Evolutionary conservation across 2,113 vertebrate species (phyloP).

Genomic region (Emydura subglobosa): DNA sequence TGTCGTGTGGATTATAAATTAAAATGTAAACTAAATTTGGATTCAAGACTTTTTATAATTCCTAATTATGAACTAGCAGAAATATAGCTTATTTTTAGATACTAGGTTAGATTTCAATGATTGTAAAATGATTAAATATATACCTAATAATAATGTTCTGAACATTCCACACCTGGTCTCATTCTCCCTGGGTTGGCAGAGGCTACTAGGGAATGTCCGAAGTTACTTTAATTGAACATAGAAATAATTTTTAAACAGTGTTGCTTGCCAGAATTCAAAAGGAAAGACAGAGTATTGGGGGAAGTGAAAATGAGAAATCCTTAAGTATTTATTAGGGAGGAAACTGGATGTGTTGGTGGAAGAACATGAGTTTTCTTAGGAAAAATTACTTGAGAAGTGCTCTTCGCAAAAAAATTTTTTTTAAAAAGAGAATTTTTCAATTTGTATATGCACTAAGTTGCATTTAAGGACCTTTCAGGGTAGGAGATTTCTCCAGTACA

Average conservation of each 20-base stretch:
- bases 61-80: background rate
- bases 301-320: background rate
- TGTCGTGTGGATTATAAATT: background rate
- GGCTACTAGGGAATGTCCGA: background rate
- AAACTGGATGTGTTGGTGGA: background rate
- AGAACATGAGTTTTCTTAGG: background rate
- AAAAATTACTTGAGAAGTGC: background rate
- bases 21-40: background rate
- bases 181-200: background rate
- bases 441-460: background rate
- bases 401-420: background rate
- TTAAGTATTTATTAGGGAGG: background rate
- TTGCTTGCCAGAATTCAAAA: background rate
- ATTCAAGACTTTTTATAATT: background rate
- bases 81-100: conserved; percentile 3
- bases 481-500: background rate
- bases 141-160: background rate
- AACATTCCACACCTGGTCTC: background rate
- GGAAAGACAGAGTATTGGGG: background rate
- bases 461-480: background rate
- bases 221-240: background rate
- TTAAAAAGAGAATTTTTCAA: background rate
- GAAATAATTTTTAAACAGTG: background rate
- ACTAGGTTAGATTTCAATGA: background rate
- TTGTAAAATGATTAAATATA: background rate